phyloP scores from a whole-genome alignment of 2,797 vertebrate genomes.

The Furcifer pardalis region DNA sequence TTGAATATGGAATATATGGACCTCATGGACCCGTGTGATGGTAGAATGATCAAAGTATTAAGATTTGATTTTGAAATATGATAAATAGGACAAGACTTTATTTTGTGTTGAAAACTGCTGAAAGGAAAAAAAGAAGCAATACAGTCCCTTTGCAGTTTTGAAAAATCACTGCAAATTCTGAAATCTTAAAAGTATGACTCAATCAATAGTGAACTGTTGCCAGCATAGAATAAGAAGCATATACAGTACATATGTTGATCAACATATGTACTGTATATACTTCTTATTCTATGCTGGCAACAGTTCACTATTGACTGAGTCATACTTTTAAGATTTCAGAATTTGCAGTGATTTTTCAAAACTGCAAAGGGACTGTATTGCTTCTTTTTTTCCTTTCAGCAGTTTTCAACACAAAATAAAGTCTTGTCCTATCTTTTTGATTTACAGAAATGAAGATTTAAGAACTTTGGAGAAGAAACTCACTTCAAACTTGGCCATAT shows the following conservation, averaged over 20 bases:
- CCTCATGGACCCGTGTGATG: too few relatives aligned
- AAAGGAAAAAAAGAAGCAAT: not conserved
- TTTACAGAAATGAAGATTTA: not conserved
- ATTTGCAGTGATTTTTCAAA: not conserved
- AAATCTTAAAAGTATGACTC: not conserved
- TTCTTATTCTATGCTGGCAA: not conserved
- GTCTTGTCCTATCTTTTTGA: not conserved
- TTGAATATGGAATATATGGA: not conserved
- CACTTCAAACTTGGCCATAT: not conserved
- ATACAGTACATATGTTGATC: not conserved
- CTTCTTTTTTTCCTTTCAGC: not conserved
- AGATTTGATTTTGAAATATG: not conserved
- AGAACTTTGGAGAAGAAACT: not conserved
- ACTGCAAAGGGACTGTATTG: not conserved
- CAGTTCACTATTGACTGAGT: not conserved
- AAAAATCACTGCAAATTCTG: not conserved
- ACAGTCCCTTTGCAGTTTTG: not conserved
- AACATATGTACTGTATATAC: not conserved
- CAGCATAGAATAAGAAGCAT: not conserved
- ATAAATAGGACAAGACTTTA: conserved; percentile 1
- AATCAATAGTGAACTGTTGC: not conserved
- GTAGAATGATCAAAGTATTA: not conserved
- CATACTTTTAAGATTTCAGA: not conserved
- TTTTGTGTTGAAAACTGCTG: not conserved
- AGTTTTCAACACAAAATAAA: not conserved